Conservation (phyloP, 2,797 vertebrate species). For the Simalia tracyae region DNA sequence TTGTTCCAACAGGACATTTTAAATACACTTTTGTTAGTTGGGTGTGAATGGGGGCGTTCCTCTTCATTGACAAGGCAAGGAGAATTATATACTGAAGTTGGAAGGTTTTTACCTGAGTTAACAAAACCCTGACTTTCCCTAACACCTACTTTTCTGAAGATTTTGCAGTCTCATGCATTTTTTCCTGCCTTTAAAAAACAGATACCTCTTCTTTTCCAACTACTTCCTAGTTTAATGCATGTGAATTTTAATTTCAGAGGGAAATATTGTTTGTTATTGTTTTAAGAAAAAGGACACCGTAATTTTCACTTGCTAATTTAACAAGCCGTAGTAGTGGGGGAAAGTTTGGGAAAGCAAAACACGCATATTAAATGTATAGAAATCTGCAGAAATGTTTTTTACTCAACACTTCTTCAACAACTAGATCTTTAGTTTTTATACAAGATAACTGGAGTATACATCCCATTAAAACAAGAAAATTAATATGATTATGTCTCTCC, state of each 20-base stretch:
- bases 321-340: not conserved
- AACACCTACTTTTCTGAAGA: constrained; percentile 17
- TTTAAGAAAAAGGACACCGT: not conserved
- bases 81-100: accelerated
- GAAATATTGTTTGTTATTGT: not conserved
- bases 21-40: not conserved
- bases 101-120: not conserved
- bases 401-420: constrained; percentile 50
- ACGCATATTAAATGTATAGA: constrained; percentile 2
- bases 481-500: constrained; percentile 49
- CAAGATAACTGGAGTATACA: constrained; percentile 68
- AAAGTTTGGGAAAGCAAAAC: not conserved
- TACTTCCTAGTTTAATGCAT: constrained; percentile 44
- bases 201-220: not conserved
- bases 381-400: constrained; percentile 45
- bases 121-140: not conserved
- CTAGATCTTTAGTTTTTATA: constrained; percentile 50
- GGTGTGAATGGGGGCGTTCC: not conserved
- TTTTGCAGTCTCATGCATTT: not conserved
- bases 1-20: too few species aligned
- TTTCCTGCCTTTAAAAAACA: constrained; percentile 21
- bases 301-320: not conserved
- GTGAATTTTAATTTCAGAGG: constrained; percentile 27
- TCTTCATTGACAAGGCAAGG: not conserved
- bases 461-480: constrained; percentile 68